These are phyloP conservation scores for Oreamnos americanus DNA, from an alignment of 2,113 vertebrate species.

Conservation along the genomic window DNA sequence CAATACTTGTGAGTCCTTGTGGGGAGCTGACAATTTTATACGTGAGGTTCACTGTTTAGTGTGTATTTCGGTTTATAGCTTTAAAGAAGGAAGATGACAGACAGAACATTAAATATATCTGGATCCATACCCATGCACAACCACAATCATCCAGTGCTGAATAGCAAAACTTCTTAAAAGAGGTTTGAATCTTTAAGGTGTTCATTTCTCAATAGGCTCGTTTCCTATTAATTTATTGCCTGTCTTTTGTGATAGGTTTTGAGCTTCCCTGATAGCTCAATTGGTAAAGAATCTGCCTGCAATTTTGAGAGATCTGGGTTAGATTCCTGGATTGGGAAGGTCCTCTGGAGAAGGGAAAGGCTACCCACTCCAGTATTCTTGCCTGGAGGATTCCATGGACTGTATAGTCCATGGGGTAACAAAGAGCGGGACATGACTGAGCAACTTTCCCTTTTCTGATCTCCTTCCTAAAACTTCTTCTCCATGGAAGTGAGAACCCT, in stretches of 20 bases:
- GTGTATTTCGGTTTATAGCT: neutral
- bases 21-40: neutral
- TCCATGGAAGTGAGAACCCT: neutral
- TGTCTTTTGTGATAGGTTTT: neutral
- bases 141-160: neutral
- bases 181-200: neutral
- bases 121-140: rapidly evolving
- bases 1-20: neutral
- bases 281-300: neutral
- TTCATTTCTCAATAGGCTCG: neutral
- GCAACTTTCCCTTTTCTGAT: neutral
- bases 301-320: neutral
- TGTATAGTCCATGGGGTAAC: neutral
- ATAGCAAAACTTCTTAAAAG: neutral
- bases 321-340: neutral
- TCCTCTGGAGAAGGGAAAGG: neutral
- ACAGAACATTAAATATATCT: neutral
- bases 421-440: neutral
- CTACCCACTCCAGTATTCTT: neutral
- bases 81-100: neutral
- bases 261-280: neutral
- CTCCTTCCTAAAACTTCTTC: neutral
- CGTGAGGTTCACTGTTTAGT: neutral
- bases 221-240: neutral
- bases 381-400: neutral